Evolutionary conservation across 2,888 invertebrate genomes (phyloP).

Genomic region (Balanococcus diminutus): DNA sequence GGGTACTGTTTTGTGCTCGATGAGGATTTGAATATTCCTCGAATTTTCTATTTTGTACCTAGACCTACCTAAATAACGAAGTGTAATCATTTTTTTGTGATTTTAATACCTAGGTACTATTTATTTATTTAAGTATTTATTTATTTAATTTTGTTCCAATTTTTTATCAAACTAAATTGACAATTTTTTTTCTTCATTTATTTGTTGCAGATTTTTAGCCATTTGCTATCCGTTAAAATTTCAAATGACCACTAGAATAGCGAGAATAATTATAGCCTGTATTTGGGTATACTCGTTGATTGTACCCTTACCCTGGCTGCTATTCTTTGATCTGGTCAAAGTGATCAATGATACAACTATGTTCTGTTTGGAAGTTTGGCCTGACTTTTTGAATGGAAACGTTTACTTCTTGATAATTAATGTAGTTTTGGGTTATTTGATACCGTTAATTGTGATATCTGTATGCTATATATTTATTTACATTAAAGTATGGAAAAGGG

Average conservation of each 20-base stretch:
- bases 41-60: too few species aligned
- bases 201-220: slow-evolving; percentile 79
- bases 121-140: neutral
- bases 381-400: slow-evolving; percentile 78
- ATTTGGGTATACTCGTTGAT: slow-evolving; percentile 88
- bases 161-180: neutral
- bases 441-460: slow-evolving; percentile 88
- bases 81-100: too few species aligned
- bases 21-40: too few species aligned
- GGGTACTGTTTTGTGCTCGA: too few species aligned
- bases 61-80: too few species aligned
- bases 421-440: slow-evolving; percentile 85
- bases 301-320: slow-evolving; percentile 87
- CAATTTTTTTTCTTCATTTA: neutral
- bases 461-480: slow-evolving; percentile 91
- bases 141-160: neutral
- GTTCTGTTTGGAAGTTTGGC: slow-evolving; percentile 71
- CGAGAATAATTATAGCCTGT: slow-evolving; percentile 83
- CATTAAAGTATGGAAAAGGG: slow-evolving; percentile 85
- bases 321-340: slow-evolving; percentile 83
- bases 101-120: too few species aligned
- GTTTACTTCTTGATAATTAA: slow-evolving; percentile 88
- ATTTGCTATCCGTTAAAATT: slow-evolving; percentile 94
- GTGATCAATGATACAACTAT: slow-evolving; percentile 77
- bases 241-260: slow-evolving; percentile 87